Conservation (phyloP, 2,888 invertebrate species). For the Synanthedon myopaeformis region DNA sequence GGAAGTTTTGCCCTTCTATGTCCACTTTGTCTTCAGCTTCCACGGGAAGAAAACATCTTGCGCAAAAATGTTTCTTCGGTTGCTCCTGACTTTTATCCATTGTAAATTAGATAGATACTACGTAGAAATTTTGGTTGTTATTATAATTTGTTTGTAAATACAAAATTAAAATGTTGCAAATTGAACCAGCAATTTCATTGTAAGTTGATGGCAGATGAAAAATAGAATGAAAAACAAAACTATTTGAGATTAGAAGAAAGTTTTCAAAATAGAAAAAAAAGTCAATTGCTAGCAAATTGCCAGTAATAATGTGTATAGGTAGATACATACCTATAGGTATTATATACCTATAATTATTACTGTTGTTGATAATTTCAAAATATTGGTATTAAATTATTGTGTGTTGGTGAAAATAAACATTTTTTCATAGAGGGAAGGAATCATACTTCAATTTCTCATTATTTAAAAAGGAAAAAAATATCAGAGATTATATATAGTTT, state of each 20-base stretch:
- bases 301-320: too few species aligned
- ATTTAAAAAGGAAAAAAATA: too few species aligned
- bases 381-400: too few species aligned
- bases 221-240: conserved; percentile 24
- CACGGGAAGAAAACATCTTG: conserved; percentile 51
- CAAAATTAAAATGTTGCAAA: conserved; percentile 9
- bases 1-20: conserved; percentile 52
- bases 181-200: conserved; percentile 36
- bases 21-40: conserved; percentile 44
- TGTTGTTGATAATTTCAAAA: too few species aligned
- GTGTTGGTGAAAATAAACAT: too few species aligned
- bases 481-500: too few species aligned
- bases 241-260: conserved; percentile 2
- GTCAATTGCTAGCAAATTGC: too few species aligned
- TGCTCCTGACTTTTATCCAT: conserved; percentile 39
- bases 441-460: too few species aligned
- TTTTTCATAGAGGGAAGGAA: too few species aligned
- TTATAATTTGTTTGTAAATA: conserved; percentile 4
- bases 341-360: too few species aligned
- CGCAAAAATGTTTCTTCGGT: conserved; percentile 52
- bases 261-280: not conserved
- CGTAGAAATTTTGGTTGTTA: not conserved
- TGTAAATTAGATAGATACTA: not conserved
- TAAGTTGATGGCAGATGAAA: conserved; percentile 29
- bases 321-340: too few species aligned